Base-by-base conservation (phyloP, 2,888 invertebrate species). In the Lampropteryx suffumata region DNA sequence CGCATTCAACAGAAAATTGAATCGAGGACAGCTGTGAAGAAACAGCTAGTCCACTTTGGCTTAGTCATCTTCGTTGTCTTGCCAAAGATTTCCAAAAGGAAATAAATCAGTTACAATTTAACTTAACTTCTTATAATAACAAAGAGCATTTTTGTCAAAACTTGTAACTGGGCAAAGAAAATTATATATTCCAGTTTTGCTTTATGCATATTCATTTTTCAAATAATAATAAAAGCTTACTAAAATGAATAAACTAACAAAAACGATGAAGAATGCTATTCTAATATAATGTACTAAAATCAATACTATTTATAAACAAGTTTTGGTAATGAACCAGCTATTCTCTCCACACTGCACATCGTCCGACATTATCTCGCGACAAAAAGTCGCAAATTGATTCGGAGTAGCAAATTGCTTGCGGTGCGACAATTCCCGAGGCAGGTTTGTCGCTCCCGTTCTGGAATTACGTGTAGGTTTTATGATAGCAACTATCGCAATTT, bases 301-400 rank as follows among this genome's bases (percentile, higher is more conserved):
- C 17, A 24, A 24, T 24, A 7, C 24, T 6, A 7, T 24, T 24
- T 24, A 24, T 24, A 4, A 6, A 26, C 8, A 29, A n/a, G n/a
- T n/a, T n/a, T 10, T 14, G 6, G 13, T 8, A 46, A 10, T 42
- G 6, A 24, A 28, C 53, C 36, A 53, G 48, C 43, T 24, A 13
- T 40, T n/a, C n/a, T 11, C 1, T 1, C 1, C 8, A 26, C 14
- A 9, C 52, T 48, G 41, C 13, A 26, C 26, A 24, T 26, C 44
- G 45, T 59, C 59, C 77, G 73, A 80, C 83, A 83, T 82, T 78
- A 79, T 65, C 66, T 69, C 44, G 68, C 74, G 77, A 78, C 83
- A 87, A 86, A 85, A 85, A 87, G 67, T 65, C 68, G 78, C 82
- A 85, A 85, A 87, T 87, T 87, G 85, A 86, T 85, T 85, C 85